Base-by-base conservation (phyloP, 2,888 invertebrate genomes). In the Branchipolynoe longqiensis region DNA sequence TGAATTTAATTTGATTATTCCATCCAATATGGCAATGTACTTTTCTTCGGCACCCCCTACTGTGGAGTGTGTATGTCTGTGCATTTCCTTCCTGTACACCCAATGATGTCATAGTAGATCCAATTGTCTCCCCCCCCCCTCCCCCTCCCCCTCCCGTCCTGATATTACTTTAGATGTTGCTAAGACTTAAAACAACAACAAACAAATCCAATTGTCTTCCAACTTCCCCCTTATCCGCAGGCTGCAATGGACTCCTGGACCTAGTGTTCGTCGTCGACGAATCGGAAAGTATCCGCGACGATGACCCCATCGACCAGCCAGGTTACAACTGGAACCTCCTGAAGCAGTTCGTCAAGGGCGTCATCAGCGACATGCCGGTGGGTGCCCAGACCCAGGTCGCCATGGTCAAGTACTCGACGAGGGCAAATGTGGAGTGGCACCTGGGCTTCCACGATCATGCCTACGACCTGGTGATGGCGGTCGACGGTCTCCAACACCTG, bases 221-320 rank as follows among this genome's bases (percentile, higher is more conserved):
- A n/a, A n/a, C 33, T n/a, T 28, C 31, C 40, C 58, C 1, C 28
- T 36, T 33, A 12, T 12, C 40, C 25, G 14, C 78, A 85, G 85
- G 85, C 1, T 85, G 85, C 33, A 8, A 82, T 4, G 62, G 64
- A 4, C 25, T 12, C 31, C 25, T 85, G 82, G 85, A 85, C 82
- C 48, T 85, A 6, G 22, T 41, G 0, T 85, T 85, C 48, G 28
- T 85, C 40, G 25, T 85, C 40, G 85, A 85, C 82, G 56, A 78
- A 8, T 85, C 85, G 2, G 85, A 85, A 64, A 85, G 85, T 62
- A 85, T 85, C 41, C 31, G 48, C 25, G 85, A 85, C 31, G 48
- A 85, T 31, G 73, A 81, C 31, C 85, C 85, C 25, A 33, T 28
- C 33, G 82, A 59, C 41, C 62, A 54, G 36, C 62, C 85, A 12